These are phyloP conservation scores for Antheraea pernyi DNA, from an alignment of 1,140 invertebrate species.

Conservation along the genomic window DNA sequence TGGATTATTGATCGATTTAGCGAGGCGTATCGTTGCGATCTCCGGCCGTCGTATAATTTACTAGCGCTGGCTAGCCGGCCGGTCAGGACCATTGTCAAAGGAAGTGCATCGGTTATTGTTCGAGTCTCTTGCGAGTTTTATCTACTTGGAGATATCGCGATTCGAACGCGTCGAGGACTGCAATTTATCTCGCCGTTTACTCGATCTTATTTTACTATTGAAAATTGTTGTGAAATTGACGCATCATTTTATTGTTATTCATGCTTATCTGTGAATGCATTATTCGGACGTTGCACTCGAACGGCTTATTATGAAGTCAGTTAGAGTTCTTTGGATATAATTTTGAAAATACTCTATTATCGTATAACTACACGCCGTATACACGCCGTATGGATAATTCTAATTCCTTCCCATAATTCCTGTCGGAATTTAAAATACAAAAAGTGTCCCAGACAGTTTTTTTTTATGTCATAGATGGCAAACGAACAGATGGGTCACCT, in stretches of 20 bases:
- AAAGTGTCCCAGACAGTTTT: too few species aligned
- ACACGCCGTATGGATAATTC: too few species aligned
- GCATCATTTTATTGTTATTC: conserved; percentile 21
- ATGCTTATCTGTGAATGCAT: conserved; percentile 3
- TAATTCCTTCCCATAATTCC: too few species aligned
- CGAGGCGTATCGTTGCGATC: conserved; percentile 53
- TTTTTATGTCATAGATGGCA: too few species aligned
- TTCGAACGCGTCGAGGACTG: conserved; percentile 33
- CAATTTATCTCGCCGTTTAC: conserved; percentile 56
- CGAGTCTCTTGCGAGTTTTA: conserved; percentile 50
- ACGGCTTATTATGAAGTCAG: neutral
- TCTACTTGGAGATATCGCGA: conserved; percentile 43
- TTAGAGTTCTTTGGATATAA: neutral
- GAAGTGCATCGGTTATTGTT: conserved; percentile 69
- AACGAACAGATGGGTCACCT: too few species aligned
- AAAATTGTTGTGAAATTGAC: conserved; percentile 46
- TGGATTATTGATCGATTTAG: conserved; percentile 60
- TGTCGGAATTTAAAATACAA: too few species aligned
- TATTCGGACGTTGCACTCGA: neutral
- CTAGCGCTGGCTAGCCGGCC: conserved; percentile 27
- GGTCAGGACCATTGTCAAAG: conserved; percentile 57
- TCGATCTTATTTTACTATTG: conserved; percentile 57
- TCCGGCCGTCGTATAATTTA: conserved; percentile 51
- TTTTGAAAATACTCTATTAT: neutral
- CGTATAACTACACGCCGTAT: too few species aligned